These are phyloP conservation scores for Lasioglossum villosulum DNA, from an alignment of 2,888 invertebrate genomes.

Conservation along the genomic window DNA sequence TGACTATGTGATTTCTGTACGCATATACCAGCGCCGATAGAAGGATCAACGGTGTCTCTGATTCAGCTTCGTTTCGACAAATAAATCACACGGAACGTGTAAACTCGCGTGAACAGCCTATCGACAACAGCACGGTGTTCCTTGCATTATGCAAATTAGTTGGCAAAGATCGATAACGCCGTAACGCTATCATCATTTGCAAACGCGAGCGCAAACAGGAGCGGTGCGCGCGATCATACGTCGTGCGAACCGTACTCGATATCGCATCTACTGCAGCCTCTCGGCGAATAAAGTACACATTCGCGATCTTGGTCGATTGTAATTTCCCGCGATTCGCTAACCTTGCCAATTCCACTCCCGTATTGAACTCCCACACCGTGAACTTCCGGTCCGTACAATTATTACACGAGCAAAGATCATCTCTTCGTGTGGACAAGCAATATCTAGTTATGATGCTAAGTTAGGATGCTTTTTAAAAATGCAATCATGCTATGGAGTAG, in stretches of 20 bases:
- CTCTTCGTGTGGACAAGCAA: neutral
- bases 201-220: neutral
- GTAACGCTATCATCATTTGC: conserved; percentile 5
- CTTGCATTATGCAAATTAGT: conserved; percentile 13
- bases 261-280: neutral
- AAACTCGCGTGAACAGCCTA: neutral
- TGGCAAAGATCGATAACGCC: neutral
- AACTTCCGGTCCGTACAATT: neutral
- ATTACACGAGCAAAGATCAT: neutral
- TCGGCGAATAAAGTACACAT: neutral
- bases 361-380: neutral
- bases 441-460: neutral
- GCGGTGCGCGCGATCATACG: neutral
- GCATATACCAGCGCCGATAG: neutral
- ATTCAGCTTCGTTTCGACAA: neutral
- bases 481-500: neutral
- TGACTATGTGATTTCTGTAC: neutral
- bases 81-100: neutral
- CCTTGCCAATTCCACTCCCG: neutral
- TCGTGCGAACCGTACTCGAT: neutral
- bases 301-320: neutral
- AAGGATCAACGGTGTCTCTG: neutral
- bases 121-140: conserved; percentile 1
- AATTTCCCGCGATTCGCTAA: neutral
- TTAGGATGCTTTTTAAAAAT: neutral